These are phyloP conservation scores for Ametastegia equiseti DNA, from an alignment of 2,888 invertebrate genomes.

Conservation along the genomic window DNA sequence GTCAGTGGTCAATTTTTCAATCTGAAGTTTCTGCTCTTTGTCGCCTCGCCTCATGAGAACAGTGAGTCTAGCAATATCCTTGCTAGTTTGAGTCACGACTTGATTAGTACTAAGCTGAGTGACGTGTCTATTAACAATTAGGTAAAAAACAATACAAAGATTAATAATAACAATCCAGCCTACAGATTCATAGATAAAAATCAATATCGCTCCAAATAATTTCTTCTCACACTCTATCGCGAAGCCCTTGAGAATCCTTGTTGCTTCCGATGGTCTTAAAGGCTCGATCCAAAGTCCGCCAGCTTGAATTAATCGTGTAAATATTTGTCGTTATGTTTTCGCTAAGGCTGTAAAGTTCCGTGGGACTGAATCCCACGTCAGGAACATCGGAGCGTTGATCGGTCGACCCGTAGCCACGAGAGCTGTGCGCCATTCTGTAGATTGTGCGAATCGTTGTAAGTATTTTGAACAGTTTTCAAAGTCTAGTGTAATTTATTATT, in stretches of 20 bases:
- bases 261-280: conserved; percentile 86
- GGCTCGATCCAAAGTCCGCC: conserved; percentile 85
- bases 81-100: conserved; percentile 85
- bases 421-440: conserved; percentile 72
- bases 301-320: conserved; percentile 86
- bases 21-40: conserved; percentile 89
- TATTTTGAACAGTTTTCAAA: too few relatives aligned
- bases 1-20: conserved; percentile 89
- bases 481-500: background rate
- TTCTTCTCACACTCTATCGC: conserved; percentile 81
- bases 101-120: conserved; percentile 87
- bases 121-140: conserved; percentile 80
- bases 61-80: conserved; percentile 85
- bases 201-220: background rate
- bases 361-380: conserved; percentile 85
- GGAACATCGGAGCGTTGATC: conserved; percentile 79
- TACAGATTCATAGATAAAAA: background rate
- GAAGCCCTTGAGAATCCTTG: conserved; percentile 83
- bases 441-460: too few relatives aligned
- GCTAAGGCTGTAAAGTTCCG: conserved; percentile 87
- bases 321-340: conserved; percentile 91
- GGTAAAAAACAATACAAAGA: background rate
- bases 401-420: conserved; percentile 74
- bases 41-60: conserved; percentile 84
- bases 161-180: too few relatives aligned